phyloP scores from a whole-genome alignment of 2,797 vertebrate species.

The Neomorphus geoffroyi region DNA sequence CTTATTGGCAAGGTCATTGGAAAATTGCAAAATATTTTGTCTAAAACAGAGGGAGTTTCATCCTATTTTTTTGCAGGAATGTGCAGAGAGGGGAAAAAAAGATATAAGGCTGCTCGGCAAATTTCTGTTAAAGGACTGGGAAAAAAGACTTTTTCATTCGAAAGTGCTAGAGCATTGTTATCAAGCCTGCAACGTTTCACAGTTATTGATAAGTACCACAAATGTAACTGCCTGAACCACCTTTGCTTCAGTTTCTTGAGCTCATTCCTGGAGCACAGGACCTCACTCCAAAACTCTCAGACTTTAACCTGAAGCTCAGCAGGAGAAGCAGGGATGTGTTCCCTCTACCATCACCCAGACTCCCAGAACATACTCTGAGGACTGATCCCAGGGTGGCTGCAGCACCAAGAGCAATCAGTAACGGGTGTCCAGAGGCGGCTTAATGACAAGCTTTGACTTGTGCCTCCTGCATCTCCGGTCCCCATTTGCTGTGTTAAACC shows the following conservation, averaged over 20 bases:
- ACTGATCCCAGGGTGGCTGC: not conserved
- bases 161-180: not conserved
- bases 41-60: slow-evolving; percentile 65
- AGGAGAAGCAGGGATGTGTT: not conserved
- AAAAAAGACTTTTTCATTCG: not conserved
- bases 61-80: slow-evolving; percentile 55
- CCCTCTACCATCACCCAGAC: not conserved
- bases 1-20: slow-evolving; percentile 63
- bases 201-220: not conserved
- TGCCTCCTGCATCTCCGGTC: not conserved
- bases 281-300: not conserved
- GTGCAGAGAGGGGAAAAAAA: not conserved
- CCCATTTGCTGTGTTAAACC: not conserved
- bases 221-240: not conserved
- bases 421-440: not conserved
- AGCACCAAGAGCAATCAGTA: not conserved
- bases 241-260: not conserved
- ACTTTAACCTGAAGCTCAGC: not conserved
- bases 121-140: not conserved
- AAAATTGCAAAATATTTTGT: slow-evolving; percentile 72
- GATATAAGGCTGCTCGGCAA: not conserved
- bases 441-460: not conserved
- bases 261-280: not conserved
- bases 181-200: not conserved
- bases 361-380: not conserved